Base-by-base conservation (phyloP, 2,888 invertebrate genomes). In the Idaea straminata region DNA sequence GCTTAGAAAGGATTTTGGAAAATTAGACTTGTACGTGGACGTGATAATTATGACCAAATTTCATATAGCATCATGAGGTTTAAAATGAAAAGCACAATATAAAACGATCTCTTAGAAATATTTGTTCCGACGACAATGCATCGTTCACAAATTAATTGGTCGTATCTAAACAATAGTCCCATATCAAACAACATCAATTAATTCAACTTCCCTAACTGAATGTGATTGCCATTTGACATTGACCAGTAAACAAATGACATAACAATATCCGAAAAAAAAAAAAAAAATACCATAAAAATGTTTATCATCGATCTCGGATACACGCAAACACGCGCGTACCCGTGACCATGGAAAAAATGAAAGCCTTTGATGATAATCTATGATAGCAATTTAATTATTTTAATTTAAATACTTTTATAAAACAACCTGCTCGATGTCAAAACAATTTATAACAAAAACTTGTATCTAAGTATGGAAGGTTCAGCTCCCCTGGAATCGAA, bases 401-500 rank as follows among this genome's bases (percentile, higher is more conserved):
- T 71, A 65, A 67, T 63, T 65, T 70, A 70, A 59, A 65, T 62
- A 59, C 59, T 15, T 34, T 63, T 59, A 65, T 47, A 61, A 65
- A 70, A 62, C 36, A 35, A 58, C 34, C 57, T 59, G 10, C 61
- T 66, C 60, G 62, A 47, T 13, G 35, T 36, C 61, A 47, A 61
- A 64, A 66, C 66, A 47, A 67, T 66, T 63, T 65, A 59, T 34
- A 70, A 76, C 70, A 62, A 68, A 64, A 68, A 68, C 64, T 63
- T 63, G 35, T 64, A 71, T 66, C 75, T 67, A 77, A 72, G 75
- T 72, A 78, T 13, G 47, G 86, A 88, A 88, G 87, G 88, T 90
- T 90, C 82, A 78, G 80, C 77, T 77, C 87, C 86, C 78, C 89
- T 89, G 89, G 83, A 86, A 87, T 89, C 87, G 87, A 87, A 89